phyloP scores from a whole-genome alignment of 2,113 vertebrate genomes.

The Urocynchramus pylzowi region DNA sequence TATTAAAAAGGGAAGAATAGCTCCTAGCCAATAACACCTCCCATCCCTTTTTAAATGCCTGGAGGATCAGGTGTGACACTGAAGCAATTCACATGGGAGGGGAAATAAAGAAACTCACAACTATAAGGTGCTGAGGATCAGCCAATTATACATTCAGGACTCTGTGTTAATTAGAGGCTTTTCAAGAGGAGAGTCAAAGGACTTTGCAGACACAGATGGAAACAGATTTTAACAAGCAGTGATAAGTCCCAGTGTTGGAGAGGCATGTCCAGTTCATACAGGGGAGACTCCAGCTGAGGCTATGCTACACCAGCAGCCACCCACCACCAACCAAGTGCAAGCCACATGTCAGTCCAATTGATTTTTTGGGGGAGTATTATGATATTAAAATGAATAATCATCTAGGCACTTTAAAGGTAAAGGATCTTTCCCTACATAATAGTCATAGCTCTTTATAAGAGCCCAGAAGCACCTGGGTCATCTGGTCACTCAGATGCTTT shows the following conservation, averaged over 20 bases:
- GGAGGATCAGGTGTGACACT: not conserved
- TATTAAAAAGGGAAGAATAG: not conserved
- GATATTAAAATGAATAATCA: not conserved
- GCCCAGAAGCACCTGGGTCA: not conserved
- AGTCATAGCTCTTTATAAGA: not conserved
- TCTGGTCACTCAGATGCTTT: not conserved
- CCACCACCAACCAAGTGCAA: fast-evolving
- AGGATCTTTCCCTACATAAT: not conserved
- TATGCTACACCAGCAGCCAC: not conserved
- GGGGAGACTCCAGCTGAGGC: not conserved
- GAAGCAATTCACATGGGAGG: not conserved
- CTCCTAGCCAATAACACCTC: not conserved
- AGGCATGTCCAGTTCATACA: not conserved
- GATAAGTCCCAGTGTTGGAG: not conserved
- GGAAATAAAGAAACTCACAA: not conserved
- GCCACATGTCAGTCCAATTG: not conserved
- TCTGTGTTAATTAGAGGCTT: constrained; percentile 13
- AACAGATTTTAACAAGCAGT: not conserved
- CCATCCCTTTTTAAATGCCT: not conserved
- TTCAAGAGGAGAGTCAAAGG: constrained; percentile 29
- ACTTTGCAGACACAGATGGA: not conserved
- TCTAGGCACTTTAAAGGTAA: not conserved
- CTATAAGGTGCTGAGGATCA: not conserved
- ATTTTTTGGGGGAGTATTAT: not conserved
- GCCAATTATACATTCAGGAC: not conserved